These are phyloP conservation scores for Philereme vetulata DNA, from an alignment of 2,888 invertebrate species.

Conservation along the genomic window DNA sequence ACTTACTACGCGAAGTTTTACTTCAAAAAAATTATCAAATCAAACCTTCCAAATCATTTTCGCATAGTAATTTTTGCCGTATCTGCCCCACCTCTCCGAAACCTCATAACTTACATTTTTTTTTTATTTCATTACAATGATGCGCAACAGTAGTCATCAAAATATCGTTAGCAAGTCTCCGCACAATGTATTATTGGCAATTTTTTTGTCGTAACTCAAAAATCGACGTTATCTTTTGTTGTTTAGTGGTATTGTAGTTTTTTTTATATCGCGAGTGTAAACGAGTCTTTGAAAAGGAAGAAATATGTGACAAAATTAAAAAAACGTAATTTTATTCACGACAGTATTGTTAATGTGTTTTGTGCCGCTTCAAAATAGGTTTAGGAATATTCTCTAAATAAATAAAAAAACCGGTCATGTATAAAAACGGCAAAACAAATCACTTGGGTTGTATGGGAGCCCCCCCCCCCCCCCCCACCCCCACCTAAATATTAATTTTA, in stretches of 20 bases:
- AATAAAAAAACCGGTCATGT: no score
- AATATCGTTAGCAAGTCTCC: conserved; percentile 71
- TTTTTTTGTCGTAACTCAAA: conserved; percentile 77
- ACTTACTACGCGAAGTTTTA: no score
- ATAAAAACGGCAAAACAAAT: no score
- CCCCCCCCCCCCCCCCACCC: no score
- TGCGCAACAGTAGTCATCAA: conserved; percentile 69
- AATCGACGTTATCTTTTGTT: conserved; percentile 57
- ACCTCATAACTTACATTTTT: conserved; percentile 52
- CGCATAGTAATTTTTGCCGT: conserved; percentile 23
- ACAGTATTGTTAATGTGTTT: no score
- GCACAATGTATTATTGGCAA: conserved; percentile 69
- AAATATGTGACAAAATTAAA: conserved; percentile 46
- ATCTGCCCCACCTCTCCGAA: conserved; percentile 50
- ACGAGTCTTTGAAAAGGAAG: conserved; percentile 40
- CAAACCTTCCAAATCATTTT: conserved; percentile 19
- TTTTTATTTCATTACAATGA: conserved; percentile 72
- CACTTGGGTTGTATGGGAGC: no score
- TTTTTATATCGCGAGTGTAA: conserved; percentile 45
- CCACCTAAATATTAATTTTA: no score
- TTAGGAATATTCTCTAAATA: no score
- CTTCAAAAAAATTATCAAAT: no score
- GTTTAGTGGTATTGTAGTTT: conserved; percentile 51
- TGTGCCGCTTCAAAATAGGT: no score
- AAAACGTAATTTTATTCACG: conserved; percentile 28